Base-by-base conservation (phyloP, 1,140 invertebrate genomes). In the Camponotus pennsylvanicus region DNA sequence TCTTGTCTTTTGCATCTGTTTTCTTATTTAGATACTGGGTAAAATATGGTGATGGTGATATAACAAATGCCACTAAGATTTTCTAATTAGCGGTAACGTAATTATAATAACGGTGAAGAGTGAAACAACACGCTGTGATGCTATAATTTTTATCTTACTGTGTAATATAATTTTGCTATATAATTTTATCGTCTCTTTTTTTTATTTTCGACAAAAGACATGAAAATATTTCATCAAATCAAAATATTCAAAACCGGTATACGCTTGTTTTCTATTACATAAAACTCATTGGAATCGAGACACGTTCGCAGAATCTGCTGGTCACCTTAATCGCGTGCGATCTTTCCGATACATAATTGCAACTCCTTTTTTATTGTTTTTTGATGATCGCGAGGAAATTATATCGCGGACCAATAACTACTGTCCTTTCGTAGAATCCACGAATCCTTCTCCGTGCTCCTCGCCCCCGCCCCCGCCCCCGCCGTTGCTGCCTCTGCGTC, bases 351-450 rank as follows among this genome's bases (percentile, higher is more conserved):
- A 15, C 2, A 11, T 49, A 61, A 82, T 82, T 21, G 13, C 34
- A 1, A 49, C 21, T 32, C 40, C 40, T 42, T 8, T 1, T 42
- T 55, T 70, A 49, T 42, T 18, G 18, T 9, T 78, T 75, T 61
- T 86, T 49, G 42, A 70, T 71, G 73, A 86, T 89, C 59, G 52
- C 34, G 63, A 11, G 11, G 77, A 59, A 64, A 34, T 84, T 57
- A 75, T 52, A 52, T 71, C 32, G 40, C 32, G 8, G 55, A 9
- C 40, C 59, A 73, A 18, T 55, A 63, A 86, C 66, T 32, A 27
- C 34, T 73, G 87, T 89, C 71, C 80, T 88, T 89, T 89, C 80
- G 77, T 85, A 80, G 70, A 90, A 88, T 88, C 27, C 75, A 69
- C 70, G 42, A 32, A 45, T 76, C 55, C 49, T 73, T 76, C 49